Evolutionary conservation across 2,113 vertebrate species (phyloP), one percentile per base, ranked within the genome.

Genomic region (Vulpes ferrilata): DNA sequence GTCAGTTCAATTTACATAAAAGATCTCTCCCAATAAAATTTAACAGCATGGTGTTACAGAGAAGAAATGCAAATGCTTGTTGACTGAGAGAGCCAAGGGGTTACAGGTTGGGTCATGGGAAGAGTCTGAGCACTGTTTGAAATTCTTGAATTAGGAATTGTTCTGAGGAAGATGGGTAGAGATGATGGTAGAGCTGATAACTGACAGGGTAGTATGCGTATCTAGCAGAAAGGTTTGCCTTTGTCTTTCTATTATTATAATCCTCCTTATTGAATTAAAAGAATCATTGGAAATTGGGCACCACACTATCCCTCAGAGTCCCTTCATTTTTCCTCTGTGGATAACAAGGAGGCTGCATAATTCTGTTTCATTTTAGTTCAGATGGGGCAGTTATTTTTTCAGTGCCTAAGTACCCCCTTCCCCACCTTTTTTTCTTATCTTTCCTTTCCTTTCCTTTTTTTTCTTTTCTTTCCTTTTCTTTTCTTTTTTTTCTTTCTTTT

Each of bases 91-190:
- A 30, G 8, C 15, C 13, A 12, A 59, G 62, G 78, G 19, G 3
- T 27, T 60, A 51, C 6, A 32, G 53, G 16, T 12, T 69, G 51
- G 25, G 60, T 30, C 60, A 64, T 17, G 8, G 65, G 76, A 86
- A 90, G 38, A 6, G 3, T 60, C 43, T 79, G 60, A 83, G 25
- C 19, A 27, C 6, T 59, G 35, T 48, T 83, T 62, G 90, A 79
- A 97, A 88, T 93, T 90, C 23, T 35, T 78, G 27, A 86, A 81
- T 65, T 64, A 30, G 43, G 85, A 86, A 71, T 92, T 48, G 8
- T 23, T 90, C 35, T 2, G 32, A 48, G 59, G n/a, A 73, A 82
- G 85, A 69, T 38, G 15, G n/a, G n/a, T 73, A 48, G 89, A 82
- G 27, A 51, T 10, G 8, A 7, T 35, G 11, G 59, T 38, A 85